These are phyloP conservation scores for Malthinus flaveolus DNA, from an alignment of 2,888 invertebrate species.

Conservation along the genomic window DNA sequence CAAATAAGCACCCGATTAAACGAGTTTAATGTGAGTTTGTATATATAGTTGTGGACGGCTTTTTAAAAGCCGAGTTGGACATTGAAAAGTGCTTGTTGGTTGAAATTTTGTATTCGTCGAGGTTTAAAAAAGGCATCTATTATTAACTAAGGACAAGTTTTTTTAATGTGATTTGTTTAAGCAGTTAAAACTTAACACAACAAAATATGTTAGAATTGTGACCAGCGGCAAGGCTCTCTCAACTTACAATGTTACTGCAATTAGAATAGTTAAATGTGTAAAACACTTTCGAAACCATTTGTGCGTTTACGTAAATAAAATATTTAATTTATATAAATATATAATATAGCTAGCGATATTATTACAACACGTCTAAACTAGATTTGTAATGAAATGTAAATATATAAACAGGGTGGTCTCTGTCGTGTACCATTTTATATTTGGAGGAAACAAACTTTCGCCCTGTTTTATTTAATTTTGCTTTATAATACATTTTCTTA, in stretches of 20 bases:
- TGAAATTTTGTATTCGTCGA: not conserved
- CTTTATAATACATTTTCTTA: not conserved
- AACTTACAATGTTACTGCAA: slow-evolving; percentile 46
- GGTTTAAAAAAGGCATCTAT: not conserved
- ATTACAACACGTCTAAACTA: slow-evolving; percentile 22
- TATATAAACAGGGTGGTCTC: slow-evolving; percentile 25
- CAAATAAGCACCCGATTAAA: too few relatives aligned
- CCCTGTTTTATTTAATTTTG: not conserved
- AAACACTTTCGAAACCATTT: slow-evolving; percentile 42
- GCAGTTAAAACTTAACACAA: not conserved
- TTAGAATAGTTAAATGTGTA: slow-evolving; percentile 48
- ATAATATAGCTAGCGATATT: slow-evolving; percentile 26
- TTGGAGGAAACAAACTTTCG: slow-evolving; percentile 4
- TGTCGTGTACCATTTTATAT: slow-evolving; percentile 19
- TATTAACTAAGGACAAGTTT: not conserved
- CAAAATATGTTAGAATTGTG: slow-evolving; percentile 53
- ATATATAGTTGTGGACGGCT: too few relatives aligned
- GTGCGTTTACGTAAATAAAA: slow-evolving; percentile 41
- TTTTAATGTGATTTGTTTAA: slow-evolving; percentile 2
- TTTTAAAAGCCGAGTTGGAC: too few relatives aligned
- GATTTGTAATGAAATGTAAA: slow-evolving; percentile 26
- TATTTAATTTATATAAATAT: slow-evolving; percentile 41
- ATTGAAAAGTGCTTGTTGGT: too few relatives aligned
- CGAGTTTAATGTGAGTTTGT: too few relatives aligned
- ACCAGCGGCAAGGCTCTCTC: slow-evolving; percentile 53